Evolutionary conservation across 1,140 invertebrate genomes (phyloP).

Genomic region (Drosophila tani): DNA sequence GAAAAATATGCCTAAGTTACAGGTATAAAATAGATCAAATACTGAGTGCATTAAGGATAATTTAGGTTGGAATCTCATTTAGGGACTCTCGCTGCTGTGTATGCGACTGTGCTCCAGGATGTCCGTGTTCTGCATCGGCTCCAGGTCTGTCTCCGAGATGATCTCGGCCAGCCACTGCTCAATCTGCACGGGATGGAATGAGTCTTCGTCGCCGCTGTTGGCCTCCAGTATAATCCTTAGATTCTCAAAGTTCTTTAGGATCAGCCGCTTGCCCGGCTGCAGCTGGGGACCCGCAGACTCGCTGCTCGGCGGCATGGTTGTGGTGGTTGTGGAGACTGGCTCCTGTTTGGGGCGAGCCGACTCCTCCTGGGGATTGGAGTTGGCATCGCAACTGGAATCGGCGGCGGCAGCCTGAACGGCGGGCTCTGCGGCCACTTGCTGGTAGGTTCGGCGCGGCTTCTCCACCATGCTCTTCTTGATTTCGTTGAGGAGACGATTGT

Average conservation of each 20-base stretch:
- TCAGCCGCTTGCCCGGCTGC: constrained; percentile 65
- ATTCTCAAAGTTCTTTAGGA: constrained; percentile 83
- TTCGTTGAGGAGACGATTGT: constrained; percentile 80
- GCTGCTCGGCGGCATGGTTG: constrained; percentile 36
- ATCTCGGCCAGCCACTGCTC: constrained; percentile 87
- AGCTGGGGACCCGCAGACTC: constrained; percentile 49
- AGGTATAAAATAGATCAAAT: constrained; percentile 33
- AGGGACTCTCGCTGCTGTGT: constrained; percentile 66
- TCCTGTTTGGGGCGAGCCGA: constrained; percentile 2
- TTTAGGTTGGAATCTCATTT: constrained; percentile 23
- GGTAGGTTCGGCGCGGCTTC: constrained; percentile 45
- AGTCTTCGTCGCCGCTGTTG: constrained; percentile 71
- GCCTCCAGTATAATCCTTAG: constrained; percentile 74
- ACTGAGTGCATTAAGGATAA: constrained; percentile 55
- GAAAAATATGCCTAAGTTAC: constrained; percentile 23
- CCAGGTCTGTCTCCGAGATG: constrained; percentile 86
- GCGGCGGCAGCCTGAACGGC: constrained; percentile 38
- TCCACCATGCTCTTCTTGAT: constrained; percentile 80
- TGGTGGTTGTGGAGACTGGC: constrained; percentile 48
- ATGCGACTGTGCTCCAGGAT: constrained; percentile 85
- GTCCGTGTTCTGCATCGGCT: constrained; percentile 86
- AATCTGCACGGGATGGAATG: constrained; percentile 86
- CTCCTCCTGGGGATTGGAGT: constrained; percentile 29
- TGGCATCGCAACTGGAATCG: constrained; percentile 63
- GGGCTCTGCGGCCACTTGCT: constrained; percentile 30